These are phyloP conservation scores for Flabesymbios commensalis DNA, from an alignment of 2,888 invertebrate species.

Conservation along the genomic window DNA sequence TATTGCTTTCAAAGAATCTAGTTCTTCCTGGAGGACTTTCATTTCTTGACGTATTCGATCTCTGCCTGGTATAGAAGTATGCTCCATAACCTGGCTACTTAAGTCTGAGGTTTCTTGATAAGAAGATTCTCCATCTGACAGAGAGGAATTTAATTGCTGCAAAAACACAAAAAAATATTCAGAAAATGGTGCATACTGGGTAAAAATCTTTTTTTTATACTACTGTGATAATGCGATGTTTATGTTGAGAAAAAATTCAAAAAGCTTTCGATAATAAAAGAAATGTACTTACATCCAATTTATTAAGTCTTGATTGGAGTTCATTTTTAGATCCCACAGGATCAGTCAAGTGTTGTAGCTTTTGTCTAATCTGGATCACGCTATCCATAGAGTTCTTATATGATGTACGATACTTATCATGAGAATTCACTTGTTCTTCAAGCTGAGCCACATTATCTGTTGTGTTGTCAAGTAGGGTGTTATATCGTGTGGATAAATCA, in stretches of 20 bases:
- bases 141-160: constrained; percentile 8
- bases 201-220: no score
- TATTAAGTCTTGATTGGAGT: constrained; percentile 76
- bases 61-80: constrained; percentile 16
- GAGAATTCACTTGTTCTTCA: constrained; percentile 73
- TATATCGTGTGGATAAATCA: constrained; percentile 44
- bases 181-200: no score
- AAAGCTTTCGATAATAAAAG: no score
- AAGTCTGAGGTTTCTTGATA: neutral
- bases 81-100: neutral
- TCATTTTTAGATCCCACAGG: constrained; percentile 84
- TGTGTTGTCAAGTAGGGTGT: constrained; percentile 18
- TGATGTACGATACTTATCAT: constrained; percentile 70
- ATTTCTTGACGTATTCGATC: constrained; percentile 21
- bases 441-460: constrained; percentile 78
- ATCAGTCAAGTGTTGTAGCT: constrained; percentile 78
- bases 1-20: constrained; percentile 2
- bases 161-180: no score
- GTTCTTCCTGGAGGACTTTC: constrained; percentile 20
- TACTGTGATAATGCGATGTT: no score
- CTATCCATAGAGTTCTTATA: constrained; percentile 64
- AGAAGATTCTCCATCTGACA: constrained; percentile 16
- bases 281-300: constrained; percentile 53
- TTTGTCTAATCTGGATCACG: constrained; percentile 88
- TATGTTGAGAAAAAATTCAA: no score